phyloP scores from a whole-genome alignment of 2,888 invertebrate genomes.

The Noctua comes region DNA sequence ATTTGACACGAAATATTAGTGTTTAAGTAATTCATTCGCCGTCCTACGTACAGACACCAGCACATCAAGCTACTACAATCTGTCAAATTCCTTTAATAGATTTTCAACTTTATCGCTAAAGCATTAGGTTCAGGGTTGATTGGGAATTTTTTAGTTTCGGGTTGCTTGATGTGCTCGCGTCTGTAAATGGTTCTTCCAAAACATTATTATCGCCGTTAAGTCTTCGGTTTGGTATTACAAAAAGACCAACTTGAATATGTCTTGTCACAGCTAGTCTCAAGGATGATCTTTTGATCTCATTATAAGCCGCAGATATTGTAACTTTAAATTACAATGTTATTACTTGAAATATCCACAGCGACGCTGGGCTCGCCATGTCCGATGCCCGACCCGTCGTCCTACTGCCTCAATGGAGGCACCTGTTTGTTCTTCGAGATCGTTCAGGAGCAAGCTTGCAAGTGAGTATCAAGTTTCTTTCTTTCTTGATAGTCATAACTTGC shows the following conservation, averaged over 20 bases:
- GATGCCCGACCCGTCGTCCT: slow-evolving; percentile 91
- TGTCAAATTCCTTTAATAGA: too few species aligned
- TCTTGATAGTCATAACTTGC: background rate
- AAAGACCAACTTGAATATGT: background rate
- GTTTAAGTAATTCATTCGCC: background rate
- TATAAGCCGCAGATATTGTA: background rate
- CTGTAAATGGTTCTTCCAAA: background rate
- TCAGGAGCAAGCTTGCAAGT: slow-evolving; percentile 96
- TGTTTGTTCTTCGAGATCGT: slow-evolving; percentile 95
- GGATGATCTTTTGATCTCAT: background rate
- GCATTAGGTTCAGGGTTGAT: too few species aligned
- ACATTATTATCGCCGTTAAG: background rate
- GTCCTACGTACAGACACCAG: background rate
- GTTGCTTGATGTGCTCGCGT: too few species aligned
- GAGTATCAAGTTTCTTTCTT: slow-evolving; percentile 83
- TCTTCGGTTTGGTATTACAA: background rate
- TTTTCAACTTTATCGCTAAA: too few species aligned
- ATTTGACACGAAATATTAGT: background rate
- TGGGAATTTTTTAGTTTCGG: too few species aligned
- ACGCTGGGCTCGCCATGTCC: slow-evolving; percentile 92
- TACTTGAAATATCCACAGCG: slow-evolving; percentile 73
- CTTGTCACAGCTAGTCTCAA: background rate
- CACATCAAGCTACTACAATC: too few species aligned
- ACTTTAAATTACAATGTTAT: background rate
- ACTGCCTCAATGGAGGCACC: slow-evolving; percentile 96